A percentile compares a stretch with the other conserved stretches of the same genome.
phyloP scores from a whole-genome alignment of 2,797 vertebrate species.

The Ispidina picta region DNA sequence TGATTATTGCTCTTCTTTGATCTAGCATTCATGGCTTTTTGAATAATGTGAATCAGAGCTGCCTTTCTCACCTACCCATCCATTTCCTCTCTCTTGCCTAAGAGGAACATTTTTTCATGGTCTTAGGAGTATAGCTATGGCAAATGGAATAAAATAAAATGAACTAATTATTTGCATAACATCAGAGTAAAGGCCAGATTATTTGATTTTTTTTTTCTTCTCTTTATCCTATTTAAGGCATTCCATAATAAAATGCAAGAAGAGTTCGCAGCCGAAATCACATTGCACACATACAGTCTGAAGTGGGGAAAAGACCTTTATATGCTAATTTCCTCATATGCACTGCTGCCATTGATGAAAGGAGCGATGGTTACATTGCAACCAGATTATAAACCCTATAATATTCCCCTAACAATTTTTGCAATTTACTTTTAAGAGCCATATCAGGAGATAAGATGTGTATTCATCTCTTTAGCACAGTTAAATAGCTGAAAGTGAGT shows the following conservation, averaged over 20 bases:
- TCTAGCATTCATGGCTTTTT: conserved; percentile 6
- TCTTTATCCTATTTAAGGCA: background rate
- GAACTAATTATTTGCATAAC: background rate
- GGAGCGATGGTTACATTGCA: background rate
- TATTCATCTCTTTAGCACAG: background rate
- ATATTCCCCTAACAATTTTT: background rate
- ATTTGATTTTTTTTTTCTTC: background rate
- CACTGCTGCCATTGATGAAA: background rate
- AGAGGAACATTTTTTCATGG: background rate
- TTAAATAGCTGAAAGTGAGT: background rate
- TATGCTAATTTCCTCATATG: background rate
- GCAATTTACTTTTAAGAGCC: background rate
- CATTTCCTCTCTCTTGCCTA: background rate
- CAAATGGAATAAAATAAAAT: background rate
- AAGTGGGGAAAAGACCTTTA: background rate
- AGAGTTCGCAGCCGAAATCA: background rate
- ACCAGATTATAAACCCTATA: background rate
- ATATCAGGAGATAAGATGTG: background rate
- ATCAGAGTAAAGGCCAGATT: background rate
- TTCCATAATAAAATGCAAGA: background rate
- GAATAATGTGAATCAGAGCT: conserved; percentile 21
- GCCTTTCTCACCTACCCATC: conserved; percentile 30
- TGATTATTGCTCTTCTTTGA: conserved; percentile 36
- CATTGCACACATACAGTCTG: background rate
- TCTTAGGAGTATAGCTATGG: background rate